A percentile compares a stretch with the other conserved stretches of the same genome.
These are phyloP conservation scores for Ectemnius lituratus DNA, from an alignment of 2,888 invertebrate species.

Conservation along the genomic window DNA sequence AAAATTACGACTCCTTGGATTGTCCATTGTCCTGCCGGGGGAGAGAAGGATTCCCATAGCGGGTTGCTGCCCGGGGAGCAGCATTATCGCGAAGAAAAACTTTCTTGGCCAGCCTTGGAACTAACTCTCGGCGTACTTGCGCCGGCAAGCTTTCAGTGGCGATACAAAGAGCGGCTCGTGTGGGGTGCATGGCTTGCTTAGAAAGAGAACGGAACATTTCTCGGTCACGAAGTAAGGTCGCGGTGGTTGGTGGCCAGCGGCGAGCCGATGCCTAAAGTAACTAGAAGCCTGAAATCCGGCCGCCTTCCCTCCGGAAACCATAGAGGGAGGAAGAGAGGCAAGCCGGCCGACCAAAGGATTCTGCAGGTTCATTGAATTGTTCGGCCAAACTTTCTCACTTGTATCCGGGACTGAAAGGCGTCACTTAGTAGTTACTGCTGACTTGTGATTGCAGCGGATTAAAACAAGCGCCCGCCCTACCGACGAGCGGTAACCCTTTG, in stretches of 20 bases:
- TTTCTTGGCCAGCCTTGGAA: constrained; percentile 58
- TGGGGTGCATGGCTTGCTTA: not conserved
- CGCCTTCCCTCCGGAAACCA: constrained; percentile 20
- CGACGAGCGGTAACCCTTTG: constrained; percentile 9
- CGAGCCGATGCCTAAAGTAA: constrained; percentile 34
- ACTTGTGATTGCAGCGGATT: constrained; percentile 55
- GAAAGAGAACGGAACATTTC: constrained; percentile 20
- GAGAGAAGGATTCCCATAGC: constrained; percentile 25
- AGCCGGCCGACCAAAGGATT: constrained; percentile 27
- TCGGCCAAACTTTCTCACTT: constrained; percentile 51
- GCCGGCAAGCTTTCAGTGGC: constrained; percentile 42
- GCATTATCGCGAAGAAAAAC: constrained; percentile 48
- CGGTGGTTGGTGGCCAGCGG: constrained; percentile 12
- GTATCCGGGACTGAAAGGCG: constrained; percentile 43
- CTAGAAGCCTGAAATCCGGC: constrained; percentile 43
- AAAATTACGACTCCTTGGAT: constrained; percentile 41
- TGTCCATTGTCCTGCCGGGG: constrained; percentile 48
- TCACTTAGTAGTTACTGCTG: constrained; percentile 57
- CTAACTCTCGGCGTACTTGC: constrained; percentile 34
- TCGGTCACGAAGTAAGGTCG: constrained; percentile 47
- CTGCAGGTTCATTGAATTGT: constrained; percentile 43
- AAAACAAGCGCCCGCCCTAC: constrained; percentile 44
- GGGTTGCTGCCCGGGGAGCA: constrained; percentile 9
- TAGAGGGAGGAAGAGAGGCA: constrained; percentile 17
- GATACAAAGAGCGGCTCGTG: constrained; percentile 44